Percentiles rank a stretch among this genome's conserved stretches.
Conservation (phyloP, 2,797 vertebrate genomes). For the Cichlasoma orientale region DNA sequence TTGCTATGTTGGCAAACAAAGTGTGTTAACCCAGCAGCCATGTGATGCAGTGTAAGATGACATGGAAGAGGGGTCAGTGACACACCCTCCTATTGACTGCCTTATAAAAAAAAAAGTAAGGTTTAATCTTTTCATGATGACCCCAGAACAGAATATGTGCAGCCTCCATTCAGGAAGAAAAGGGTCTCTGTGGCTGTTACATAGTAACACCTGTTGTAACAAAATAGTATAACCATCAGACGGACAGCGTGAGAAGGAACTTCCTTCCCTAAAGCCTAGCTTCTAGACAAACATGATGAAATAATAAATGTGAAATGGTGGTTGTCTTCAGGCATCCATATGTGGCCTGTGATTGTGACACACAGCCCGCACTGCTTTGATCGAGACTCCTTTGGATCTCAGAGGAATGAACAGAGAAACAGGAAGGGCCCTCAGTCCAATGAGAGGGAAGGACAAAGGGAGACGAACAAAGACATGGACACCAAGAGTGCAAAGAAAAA, state of each 20-base stretch:
- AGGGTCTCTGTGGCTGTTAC: slow-evolving; percentile 5
- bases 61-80: not conserved
- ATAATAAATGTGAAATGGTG: slow-evolving; percentile 64
- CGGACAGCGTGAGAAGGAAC: slow-evolving; percentile 51
- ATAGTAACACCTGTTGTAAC: slow-evolving; percentile 52
- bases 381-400: slow-evolving; percentile 52
- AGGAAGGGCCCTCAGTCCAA: slow-evolving; percentile 56
- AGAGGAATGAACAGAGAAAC: slow-evolving; percentile 60
- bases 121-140: not conserved
- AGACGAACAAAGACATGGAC: slow-evolving; percentile 12
- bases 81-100: not conserved
- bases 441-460: slow-evolving; percentile 23
- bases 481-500: slow-evolving; percentile 7
- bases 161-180: slow-evolving; percentile 5
- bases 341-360: slow-evolving; percentile 48
- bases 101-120: slow-evolving; percentile 1
- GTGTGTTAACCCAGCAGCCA: not conserved
- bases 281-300: slow-evolving; percentile 57
- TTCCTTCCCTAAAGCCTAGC: slow-evolving; percentile 52
- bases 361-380: slow-evolving; percentile 55
- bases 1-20: not conserved
- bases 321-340: slow-evolving; percentile 56
- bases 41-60: not conserved
- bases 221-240: slow-evolving; percentile 36
- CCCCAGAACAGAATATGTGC: not conserved